These are phyloP conservation scores for Thera britannica DNA, from an alignment of 2,888 invertebrate species.

Conservation along the genomic window DNA sequence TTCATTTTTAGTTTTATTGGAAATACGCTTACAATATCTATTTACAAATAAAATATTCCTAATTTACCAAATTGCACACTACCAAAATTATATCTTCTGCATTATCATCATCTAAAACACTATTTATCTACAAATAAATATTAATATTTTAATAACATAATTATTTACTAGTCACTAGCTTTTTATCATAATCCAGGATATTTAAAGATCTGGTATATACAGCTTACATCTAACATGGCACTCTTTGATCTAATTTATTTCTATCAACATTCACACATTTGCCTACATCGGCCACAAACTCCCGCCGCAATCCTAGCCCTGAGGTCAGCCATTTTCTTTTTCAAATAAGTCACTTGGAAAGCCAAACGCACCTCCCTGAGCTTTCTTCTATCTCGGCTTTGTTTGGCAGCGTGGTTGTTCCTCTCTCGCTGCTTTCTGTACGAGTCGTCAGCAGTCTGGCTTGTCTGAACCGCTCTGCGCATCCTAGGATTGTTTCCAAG, in stretches of 20 bases:
- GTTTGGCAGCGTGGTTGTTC: conserved; percentile 97
- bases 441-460: conserved; percentile 86
- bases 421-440: conserved; percentile 95
- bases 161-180: neutral
- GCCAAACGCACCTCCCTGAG: conserved; percentile 97
- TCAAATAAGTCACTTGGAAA: conserved; percentile 93
- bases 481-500: conserved; percentile 88
- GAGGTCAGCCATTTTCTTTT: conserved; percentile 93
- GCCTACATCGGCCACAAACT: conserved; percentile 54
- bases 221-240: conserved; percentile 36
- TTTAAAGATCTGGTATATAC: neutral
- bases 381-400: conserved; percentile 94
- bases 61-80: conserved; percentile 22
- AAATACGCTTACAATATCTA: neutral
- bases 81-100: conserved; percentile 3
- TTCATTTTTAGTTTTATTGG: conserved; percentile 4
- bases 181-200: neutral
- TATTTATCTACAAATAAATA: conserved; percentile 36
- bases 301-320: conserved; percentile 87
- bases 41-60: conserved; percentile 6
- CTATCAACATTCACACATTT: conserved; percentile 48
- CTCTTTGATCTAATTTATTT: conserved; percentile 25
- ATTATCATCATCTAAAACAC: conserved; percentile 9
- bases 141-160: conserved; percentile 2
- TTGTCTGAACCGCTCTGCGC: conserved; percentile 83